These are phyloP conservation scores for Catamblyrhynchus diadema DNA, from an alignment of 2,797 vertebrate genomes.

Conservation along the genomic window DNA sequence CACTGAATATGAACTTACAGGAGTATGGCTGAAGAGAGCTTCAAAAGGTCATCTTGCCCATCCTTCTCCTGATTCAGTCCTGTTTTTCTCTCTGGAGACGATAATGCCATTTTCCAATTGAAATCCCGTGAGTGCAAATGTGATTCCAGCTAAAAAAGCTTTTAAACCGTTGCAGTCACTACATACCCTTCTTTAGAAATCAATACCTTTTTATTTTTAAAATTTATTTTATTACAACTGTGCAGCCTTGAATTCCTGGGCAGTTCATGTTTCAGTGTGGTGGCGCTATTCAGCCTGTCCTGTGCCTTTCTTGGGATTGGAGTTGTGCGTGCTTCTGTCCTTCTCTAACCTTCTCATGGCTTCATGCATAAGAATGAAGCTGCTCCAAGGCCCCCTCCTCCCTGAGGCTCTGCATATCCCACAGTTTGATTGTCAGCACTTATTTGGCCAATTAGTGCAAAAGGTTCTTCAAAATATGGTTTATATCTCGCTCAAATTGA, in stretches of 20 bases:
- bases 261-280: not conserved
- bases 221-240: not conserved
- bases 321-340: not conserved
- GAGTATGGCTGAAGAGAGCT: not conserved
- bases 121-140: not conserved
- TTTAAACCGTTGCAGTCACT: not conserved
- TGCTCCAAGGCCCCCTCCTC: not conserved
- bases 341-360: not conserved
- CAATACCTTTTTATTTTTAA: not conserved
- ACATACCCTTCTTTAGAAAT: not conserved
- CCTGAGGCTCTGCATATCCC: not conserved
- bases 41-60: slow-evolving; percentile 11
- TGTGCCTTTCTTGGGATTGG: fast-evolving
- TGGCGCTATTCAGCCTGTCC: not conserved
- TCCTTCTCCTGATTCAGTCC: not conserved
- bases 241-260: not conserved
- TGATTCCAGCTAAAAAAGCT: slow-evolving; percentile 28
- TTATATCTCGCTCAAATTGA: not conserved
- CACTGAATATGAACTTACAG: not conserved
- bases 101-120: slow-evolving; percentile 5
- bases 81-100: not conserved
- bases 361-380: slow-evolving; percentile 26
- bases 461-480: not conserved
- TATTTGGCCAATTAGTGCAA: not conserved
- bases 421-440: not conserved